A percentile compares a stretch with the other conserved stretches of the same genome.
These are phyloP conservation scores for Rhadinocentrus ornatus DNA, from an alignment of 2,797 vertebrate species.

Conservation along the genomic window DNA sequence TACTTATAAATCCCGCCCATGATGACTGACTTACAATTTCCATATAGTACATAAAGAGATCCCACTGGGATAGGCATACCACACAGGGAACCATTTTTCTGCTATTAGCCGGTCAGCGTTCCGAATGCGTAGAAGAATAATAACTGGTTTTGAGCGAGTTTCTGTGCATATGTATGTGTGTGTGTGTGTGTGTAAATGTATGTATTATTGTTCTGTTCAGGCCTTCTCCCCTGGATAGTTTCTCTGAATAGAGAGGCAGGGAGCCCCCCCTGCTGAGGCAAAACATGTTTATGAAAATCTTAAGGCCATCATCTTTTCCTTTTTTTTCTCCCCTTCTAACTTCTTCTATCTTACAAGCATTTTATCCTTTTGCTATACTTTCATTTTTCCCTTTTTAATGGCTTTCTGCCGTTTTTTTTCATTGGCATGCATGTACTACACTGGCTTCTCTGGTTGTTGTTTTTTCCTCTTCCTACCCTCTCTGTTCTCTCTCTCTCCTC, in stretches of 20 bases:
- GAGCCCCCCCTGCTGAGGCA: constrained; percentile 24
- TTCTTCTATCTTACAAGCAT: not conserved
- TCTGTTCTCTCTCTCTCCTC: constrained; percentile 15
- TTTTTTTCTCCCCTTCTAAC: constrained; percentile 7
- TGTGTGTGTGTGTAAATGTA: constrained; percentile 14
- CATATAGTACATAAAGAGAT: constrained; percentile 17
- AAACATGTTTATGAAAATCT: constrained; percentile 43
- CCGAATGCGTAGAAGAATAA: constrained; percentile 30
- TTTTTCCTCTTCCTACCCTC: not conserved
- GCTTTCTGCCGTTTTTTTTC: not conserved
- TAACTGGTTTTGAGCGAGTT: constrained; percentile 18
- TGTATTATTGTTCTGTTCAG: constrained; percentile 55
- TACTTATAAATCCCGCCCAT: constrained; percentile 32
- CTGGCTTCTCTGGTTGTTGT: constrained; percentile 6
- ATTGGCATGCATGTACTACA: constrained; percentile 16
- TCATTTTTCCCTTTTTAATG: constrained; percentile 18
- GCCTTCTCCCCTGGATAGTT: constrained; percentile 32
- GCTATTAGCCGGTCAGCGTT: constrained; percentile 48
- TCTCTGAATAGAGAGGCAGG: constrained; percentile 31
- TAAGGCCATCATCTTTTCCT: constrained; percentile 31
- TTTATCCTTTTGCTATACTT: constrained; percentile 15
- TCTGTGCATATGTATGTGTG: constrained; percentile 16
- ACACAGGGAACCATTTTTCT: constrained; percentile 31
- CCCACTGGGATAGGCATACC: constrained; percentile 17
- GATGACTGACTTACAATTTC: constrained; percentile 44